Conservation (phyloP, 64 coral and sea anemone species). For the Anthopleura sola region DNA sequence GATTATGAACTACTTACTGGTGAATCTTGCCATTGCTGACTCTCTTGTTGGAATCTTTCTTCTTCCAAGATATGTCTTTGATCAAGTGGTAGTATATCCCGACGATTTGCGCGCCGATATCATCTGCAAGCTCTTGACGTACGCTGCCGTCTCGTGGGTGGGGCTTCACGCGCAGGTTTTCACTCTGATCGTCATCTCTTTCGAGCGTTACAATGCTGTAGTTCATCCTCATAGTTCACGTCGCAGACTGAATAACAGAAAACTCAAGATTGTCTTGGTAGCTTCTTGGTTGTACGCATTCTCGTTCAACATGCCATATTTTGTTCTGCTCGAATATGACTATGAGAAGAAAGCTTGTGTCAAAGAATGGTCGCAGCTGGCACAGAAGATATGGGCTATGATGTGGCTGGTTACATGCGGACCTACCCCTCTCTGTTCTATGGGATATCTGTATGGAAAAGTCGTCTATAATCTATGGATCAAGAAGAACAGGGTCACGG, state of each 20-base stretch:
- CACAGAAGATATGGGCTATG: neutral
- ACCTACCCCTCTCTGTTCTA: neutral
- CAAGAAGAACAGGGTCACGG: neutral
- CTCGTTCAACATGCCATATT: conserved; percentile 7
- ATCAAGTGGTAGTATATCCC: neutral
- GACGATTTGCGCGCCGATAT: neutral
- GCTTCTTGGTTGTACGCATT: conserved; percentile 1
- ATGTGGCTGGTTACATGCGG: conserved; percentile 1
- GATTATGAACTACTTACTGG: neutral
- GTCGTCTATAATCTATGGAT: conserved; percentile 26
- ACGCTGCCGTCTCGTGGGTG: neutral
- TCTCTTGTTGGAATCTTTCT: neutral
- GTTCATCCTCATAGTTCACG: neutral
- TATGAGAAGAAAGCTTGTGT: neutral
- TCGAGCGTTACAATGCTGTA: conserved; percentile 10
- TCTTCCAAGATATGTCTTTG: neutral
- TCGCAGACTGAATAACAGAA: neutral
- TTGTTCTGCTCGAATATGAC: neutral
- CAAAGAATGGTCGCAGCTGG: neutral
- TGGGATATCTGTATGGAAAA: neutral
- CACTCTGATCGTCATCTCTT: conserved; percentile 11
- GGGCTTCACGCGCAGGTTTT: conserved; percentile 17
- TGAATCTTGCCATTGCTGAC: neutral
- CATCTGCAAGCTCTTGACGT: conserved; percentile 2
- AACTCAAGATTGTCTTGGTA: neutral